A percentile compares a stretch with the other conserved stretches of the same genome.
Conservation (phyloP, 23 tunicate genomes). For the Halocynthia aurantium region DNA sequence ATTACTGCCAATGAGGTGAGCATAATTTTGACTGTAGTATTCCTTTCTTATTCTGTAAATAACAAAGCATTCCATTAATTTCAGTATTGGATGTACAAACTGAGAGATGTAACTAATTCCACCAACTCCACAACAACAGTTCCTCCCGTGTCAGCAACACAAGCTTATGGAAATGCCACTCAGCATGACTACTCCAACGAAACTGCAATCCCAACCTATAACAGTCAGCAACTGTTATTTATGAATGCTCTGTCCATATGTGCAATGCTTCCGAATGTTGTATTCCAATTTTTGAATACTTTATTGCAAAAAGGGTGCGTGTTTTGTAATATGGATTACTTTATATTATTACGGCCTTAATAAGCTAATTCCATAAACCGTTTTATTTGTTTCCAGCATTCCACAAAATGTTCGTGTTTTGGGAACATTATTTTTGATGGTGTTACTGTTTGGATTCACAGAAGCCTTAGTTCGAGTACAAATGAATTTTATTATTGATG, state of each 20-base stretch:
- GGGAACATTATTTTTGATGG: constrained; percentile 25
- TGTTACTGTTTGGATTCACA: constrained; percentile 47
- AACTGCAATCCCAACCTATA: constrained; percentile 6
- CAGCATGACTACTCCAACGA: background rate
- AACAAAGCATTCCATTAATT: background rate
- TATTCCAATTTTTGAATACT: constrained; percentile 69
- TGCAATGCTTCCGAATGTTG: constrained; percentile 72
- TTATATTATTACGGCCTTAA: background rate
- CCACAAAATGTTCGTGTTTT: constrained; percentile 52
- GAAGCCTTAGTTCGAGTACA: constrained; percentile 52
- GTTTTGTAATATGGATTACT: background rate
- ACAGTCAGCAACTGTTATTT: constrained; percentile 41
- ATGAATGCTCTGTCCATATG: constrained; percentile 62
- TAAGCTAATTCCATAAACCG: background rate
- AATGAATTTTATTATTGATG: too few species aligned
- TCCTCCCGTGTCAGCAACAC: constrained; percentile 2
- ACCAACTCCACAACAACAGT: constrained; percentile 32
- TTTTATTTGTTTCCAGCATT: constrained; percentile 34
- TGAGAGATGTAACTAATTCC: constrained; percentile 4
- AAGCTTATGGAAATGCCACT: background rate
- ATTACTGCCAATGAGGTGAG: constrained; percentile 85
- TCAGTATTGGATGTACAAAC: constrained; percentile 85
- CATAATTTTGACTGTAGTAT: background rate
- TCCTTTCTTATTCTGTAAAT: background rate
- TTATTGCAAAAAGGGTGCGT: constrained; percentile 63